Evolutionary conservation across 2,113 vertebrate genomes (phyloP).

Genomic region (Merops nubicus): DNA sequence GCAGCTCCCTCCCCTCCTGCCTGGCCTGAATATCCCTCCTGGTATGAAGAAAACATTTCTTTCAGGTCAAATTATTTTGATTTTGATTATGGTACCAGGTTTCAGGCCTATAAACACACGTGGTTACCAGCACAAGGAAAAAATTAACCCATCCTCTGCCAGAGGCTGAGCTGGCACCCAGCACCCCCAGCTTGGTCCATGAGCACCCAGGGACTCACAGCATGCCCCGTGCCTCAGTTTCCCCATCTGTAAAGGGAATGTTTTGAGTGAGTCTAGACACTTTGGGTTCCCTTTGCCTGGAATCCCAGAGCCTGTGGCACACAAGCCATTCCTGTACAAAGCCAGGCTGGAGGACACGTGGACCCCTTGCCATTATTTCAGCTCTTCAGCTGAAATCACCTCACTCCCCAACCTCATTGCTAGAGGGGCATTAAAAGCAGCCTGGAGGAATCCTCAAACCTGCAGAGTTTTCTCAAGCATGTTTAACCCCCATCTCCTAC

Average conservation of each 20-base stretch:
- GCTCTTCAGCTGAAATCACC: neutral
- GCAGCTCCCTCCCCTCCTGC: neutral
- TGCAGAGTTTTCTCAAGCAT: neutral
- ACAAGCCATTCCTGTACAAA: rapidly evolving
- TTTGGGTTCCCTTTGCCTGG: neutral
- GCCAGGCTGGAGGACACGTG: neutral
- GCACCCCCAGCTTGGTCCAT: rapidly evolving
- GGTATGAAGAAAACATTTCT: conserved; percentile 43
- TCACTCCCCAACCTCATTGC: neutral
- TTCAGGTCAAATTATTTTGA: conserved; percentile 41
- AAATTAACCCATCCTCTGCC: neutral
- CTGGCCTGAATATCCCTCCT: conserved; percentile 20
- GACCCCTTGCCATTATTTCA: neutral
- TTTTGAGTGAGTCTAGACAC: neutral
- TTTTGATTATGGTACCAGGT: neutral
- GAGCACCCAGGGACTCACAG: neutral
- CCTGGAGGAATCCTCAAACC: neutral
- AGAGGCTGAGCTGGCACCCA: neutral
- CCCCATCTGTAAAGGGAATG: neutral
- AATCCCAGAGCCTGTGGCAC: too few species aligned
- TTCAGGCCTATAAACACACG: neutral
- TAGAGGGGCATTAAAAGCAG: neutral
- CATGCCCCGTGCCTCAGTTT: neutral
- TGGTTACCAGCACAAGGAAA: neutral
- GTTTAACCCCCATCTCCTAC: rapidly evolving